Conservation (phyloP, 2,113 vertebrate species). For the Centrocercus urophasianus region DNA sequence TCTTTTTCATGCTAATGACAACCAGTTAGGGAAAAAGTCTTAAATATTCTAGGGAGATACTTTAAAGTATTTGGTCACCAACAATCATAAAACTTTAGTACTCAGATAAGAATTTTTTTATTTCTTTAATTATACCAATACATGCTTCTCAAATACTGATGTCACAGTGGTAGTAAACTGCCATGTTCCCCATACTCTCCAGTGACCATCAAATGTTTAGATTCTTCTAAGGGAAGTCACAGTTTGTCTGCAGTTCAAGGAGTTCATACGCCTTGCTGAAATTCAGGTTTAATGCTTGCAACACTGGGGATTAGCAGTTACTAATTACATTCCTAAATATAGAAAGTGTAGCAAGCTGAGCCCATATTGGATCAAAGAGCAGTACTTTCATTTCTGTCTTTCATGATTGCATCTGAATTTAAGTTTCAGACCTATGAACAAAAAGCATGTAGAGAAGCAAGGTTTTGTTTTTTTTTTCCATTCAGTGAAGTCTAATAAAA, state of each 20-base stretch:
- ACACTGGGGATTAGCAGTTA: background rate
- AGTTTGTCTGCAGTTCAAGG: background rate
- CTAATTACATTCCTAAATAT: conserved; percentile 5
- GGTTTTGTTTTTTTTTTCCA: background rate
- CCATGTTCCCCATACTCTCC: background rate
- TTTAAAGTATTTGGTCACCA: background rate
- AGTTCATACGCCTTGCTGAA: background rate
- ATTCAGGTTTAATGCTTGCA: background rate
- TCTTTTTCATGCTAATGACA: background rate
- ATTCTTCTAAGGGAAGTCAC: background rate
- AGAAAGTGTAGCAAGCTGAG: background rate
- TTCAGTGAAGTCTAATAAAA: background rate
- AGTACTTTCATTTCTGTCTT: background rate
- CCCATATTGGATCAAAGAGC: background rate
- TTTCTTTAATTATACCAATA: background rate
- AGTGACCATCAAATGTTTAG: background rate
- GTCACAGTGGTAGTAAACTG: rapidly evolving
- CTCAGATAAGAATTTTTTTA: background rate
- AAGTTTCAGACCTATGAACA: conserved; percentile 6
- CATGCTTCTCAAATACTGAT: background rate
- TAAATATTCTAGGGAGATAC: background rate
- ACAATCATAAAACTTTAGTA: rapidly evolving
- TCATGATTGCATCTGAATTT: conserved; percentile 4
- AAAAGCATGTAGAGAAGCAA: background rate
- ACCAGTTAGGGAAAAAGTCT: background rate